Evolutionary conservation across 2,797 vertebrate genomes (phyloP), one percentile per base, ranked within the genome.

Genomic region (Hemibagrus guttatus): DNA sequence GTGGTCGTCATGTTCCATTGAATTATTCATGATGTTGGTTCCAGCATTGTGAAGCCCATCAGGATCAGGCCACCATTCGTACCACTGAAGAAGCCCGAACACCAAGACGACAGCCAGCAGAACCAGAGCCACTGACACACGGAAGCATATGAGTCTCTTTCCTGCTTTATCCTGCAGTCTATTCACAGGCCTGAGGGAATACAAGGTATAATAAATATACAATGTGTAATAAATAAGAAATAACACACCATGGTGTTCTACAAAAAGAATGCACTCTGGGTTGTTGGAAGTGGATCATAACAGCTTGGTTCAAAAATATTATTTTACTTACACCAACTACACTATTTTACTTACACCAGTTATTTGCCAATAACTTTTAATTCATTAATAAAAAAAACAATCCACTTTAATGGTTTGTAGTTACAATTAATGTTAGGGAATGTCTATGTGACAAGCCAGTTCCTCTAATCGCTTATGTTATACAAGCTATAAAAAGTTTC

Each of bases 71-170:
- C 87, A 86, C 72, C 85, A 89, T 28, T 87, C 74, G 11, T 87
- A 49, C 81, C 85, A 88, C 81, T 93, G 89, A 64, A 66, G 87
- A 59, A 90, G 35, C 61, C 85, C 39, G 68, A 91, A 93, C 46
- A 82, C 72, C 9, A 89, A 56, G 83, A 89, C 89, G 49, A 91
- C 66, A 64, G 46, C 86, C 61, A 92, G 83, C 63, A 93, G 84
- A 85, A 91, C 61, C 16, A 90, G 72, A 49, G 87, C 84, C 68
- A 81, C 87, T 28, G 52, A 56, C 39, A 91, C 61, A 26, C 88
- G 88, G 68, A 92, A 58, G 17, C 87, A 90, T 19, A 86, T 87
- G 52, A 87, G 85, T 14, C 35, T 71, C 59, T 71, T 86, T 26
- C 19, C 61, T n/a, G 16, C 21, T 9, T 52, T 49, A 69, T 17